Evolutionary conservation across 2,113 vertebrate species (phyloP).

Genomic region (Gorsachius goisagi): DNA sequence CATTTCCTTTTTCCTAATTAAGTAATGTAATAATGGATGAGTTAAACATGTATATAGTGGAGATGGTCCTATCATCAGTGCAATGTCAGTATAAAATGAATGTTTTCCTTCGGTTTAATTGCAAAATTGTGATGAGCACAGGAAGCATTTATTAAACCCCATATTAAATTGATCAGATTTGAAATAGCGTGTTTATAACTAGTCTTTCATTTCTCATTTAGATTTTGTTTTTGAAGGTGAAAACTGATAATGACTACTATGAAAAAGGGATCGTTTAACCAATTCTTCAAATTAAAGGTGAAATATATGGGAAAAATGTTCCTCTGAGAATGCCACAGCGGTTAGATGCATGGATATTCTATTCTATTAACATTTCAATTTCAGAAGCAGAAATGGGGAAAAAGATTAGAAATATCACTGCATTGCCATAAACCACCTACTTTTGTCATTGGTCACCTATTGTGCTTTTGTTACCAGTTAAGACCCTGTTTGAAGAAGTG

Average conservation of each 20-base stretch:
- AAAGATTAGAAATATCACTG: background rate
- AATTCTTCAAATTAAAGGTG: background rate
- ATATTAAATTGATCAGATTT: conserved; percentile 21
- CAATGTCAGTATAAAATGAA: conserved; percentile 28
- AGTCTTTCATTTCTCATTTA: conserved; percentile 21
- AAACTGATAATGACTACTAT: background rate
- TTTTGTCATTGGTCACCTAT: background rate
- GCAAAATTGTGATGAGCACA: conserved; percentile 35
- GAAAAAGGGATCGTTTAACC: background rate
- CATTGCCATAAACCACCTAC: background rate
- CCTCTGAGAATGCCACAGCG: background rate
- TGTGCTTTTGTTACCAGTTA: background rate
- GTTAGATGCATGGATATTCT: background rate
- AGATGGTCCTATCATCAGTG: background rate
- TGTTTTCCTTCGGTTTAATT: conserved; percentile 59
- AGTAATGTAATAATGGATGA: conserved; percentile 52
- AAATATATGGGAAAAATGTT: background rate
- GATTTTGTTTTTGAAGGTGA: conserved; percentile 23
- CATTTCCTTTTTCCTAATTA: conserved; percentile 66
- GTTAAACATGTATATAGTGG: background rate
- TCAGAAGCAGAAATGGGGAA: background rate
- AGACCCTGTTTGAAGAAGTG: background rate
- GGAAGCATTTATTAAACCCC: conserved; percentile 39
- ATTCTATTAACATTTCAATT: background rate
- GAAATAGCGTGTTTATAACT: conserved; percentile 28